These are phyloP conservation scores for Hydractinia symbiolongicarpus DNA, from an alignment of 30 jellyfish, hydroid and myxozoan genomes.

Conservation along the genomic window DNA sequence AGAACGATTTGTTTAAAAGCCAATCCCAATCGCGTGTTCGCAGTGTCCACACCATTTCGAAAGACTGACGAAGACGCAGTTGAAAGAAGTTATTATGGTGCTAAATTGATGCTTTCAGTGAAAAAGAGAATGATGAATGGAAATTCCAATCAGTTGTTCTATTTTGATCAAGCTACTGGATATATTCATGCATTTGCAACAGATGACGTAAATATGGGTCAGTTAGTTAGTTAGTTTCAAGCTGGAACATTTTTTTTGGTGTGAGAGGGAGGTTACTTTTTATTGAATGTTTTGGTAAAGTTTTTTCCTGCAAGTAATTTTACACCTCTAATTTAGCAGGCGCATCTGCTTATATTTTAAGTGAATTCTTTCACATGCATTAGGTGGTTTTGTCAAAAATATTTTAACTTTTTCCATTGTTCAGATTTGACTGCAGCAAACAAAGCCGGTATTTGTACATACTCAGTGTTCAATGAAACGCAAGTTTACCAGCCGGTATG, in stretches of 20 bases:
- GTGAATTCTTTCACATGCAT: neutral
- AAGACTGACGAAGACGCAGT: slow-evolving; percentile 36
- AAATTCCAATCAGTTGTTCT: slow-evolving; percentile 71
- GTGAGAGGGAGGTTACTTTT: too few species aligned
- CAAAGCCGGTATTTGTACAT: slow-evolving; percentile 72
- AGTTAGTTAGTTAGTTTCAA: neutral
- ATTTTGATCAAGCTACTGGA: slow-evolving; percentile 52
- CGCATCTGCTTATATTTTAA: neutral
- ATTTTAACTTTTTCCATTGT: neutral
- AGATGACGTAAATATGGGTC: slow-evolving; percentile 54
- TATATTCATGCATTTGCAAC: slow-evolving; percentile 60
- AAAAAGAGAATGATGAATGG: slow-evolving; percentile 48
- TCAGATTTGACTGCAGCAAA: slow-evolving; percentile 75
- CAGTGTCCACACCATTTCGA: slow-evolving; percentile 56
- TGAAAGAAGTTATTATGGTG: slow-evolving; percentile 20
- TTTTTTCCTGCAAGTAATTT: neutral
- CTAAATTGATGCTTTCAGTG: slow-evolving; percentile 45
- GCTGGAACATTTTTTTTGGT: too few species aligned
- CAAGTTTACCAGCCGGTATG: slow-evolving; percentile 61
- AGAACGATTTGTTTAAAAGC: slow-evolving; percentile 57
- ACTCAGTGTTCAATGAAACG: slow-evolving; percentile 51
- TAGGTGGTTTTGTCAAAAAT: neutral
- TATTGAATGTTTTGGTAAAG: neutral
- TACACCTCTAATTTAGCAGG: neutral
- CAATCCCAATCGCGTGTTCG: slow-evolving; percentile 60